These are phyloP conservation scores for Chrysodeixis includens DNA, from an alignment of 2,888 invertebrate genomes.

Conservation along the genomic window DNA sequence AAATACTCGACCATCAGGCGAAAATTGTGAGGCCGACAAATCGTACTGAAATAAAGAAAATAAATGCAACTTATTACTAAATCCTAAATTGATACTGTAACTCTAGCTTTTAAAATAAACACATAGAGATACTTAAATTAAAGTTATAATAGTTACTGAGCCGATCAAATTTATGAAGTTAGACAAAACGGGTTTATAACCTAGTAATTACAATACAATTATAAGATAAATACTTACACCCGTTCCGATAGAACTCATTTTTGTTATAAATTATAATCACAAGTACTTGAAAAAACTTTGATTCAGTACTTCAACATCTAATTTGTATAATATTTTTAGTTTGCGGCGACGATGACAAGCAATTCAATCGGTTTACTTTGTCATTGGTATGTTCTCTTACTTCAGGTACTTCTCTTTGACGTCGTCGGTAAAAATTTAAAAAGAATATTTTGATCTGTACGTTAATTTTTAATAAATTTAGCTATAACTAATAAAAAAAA, in stretches of 20 bases:
- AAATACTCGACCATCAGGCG: conserved; percentile 99
- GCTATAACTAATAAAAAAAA: too few species aligned
- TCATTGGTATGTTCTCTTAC: conserved; percentile 55
- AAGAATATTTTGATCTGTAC: too few species aligned
- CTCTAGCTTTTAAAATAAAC: not conserved
- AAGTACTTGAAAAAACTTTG: conserved; percentile 32
- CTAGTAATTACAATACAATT: conserved; percentile 45
- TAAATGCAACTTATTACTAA: not conserved
- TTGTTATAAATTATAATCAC: conserved; percentile 62
- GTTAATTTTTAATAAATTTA: too few species aligned
- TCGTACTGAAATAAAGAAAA: conserved; percentile 94
- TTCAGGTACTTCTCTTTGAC: conserved; percentile 20
- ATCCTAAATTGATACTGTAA: not conserved
- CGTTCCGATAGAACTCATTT: conserved; percentile 98
- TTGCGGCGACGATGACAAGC: conserved; percentile 80
- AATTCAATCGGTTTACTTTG: conserved; percentile 62
- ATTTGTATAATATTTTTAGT: conserved; percentile 54
- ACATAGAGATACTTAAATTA: not conserved
- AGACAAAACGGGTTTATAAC: conserved; percentile 63
- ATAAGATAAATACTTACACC: conserved; percentile 91
- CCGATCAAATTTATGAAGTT: not conserved
- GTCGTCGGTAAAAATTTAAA: not conserved
- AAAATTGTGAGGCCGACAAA: conserved; percentile 99
- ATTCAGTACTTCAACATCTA: conserved; percentile 43
- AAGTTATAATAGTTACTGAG: not conserved